Evolutionary conservation across 2,113 vertebrate genomes (phyloP), one percentile per base, ranked within the genome.

Genomic region (Heterotilapia buettikoferi): DNA sequence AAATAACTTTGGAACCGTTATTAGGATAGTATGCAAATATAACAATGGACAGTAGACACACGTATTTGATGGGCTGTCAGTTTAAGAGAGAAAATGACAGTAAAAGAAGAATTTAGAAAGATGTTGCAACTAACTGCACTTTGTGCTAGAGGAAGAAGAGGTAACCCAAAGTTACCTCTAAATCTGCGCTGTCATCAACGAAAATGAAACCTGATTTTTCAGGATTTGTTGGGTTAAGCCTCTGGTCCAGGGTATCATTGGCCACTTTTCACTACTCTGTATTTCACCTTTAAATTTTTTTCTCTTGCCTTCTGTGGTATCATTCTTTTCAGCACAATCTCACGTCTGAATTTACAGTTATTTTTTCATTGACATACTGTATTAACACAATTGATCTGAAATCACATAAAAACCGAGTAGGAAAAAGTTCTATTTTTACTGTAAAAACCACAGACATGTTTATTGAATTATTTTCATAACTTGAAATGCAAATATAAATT

Each of bases 341-440:
- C 57, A 19, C 5, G 0, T 11, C 29, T 59, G 56, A 59, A 61
- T 1, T 18, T 18, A 36, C 16, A 36, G 29, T 36, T 1, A 63
- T n/a, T 0, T 2, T 33, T 63, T 63, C 31, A 63, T 4, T 5
- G 31, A n/a, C 31, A 0, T 7, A 33, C 16, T 63, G 9, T 0
- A 36, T 18, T n/a, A n/a, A 36, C 61, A 66, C 61, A 2, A 36
- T 0, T 66, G 31, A 36, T n/a, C 31, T 36, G 61, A 7, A 66
- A n/a, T 19, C 61, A 7, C 61, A 36, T 31, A 1, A 36, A 63
- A 36, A 33, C 29, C 0, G 2, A 63, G 29, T 19, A 63, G 59
- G 16, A 33, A 19, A 63, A 63, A 4, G 29, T 33, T 21, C 5
- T 54, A 12, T 12, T 36, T 63, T 63, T 5, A 63, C 59, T 36